Percentiles rank a stretch among this genome's conserved stretches.
phyloP scores from a whole-genome alignment of 2,113 vertebrate species.

The Climacteris rufus region DNA sequence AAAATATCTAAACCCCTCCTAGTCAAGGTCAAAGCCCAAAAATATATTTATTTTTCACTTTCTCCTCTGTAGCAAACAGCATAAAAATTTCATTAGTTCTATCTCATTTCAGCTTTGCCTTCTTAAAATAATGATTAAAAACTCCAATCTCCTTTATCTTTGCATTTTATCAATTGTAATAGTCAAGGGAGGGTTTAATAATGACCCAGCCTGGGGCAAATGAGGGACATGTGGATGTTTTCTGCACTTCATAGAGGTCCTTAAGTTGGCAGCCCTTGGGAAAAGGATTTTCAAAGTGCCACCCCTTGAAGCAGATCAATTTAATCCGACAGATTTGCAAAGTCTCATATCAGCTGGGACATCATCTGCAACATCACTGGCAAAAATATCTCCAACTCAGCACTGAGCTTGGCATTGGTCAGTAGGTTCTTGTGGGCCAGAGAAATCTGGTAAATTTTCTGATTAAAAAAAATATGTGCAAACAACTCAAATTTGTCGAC shows the following conservation, averaged over 20 bases:
- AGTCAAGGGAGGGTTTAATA: background rate
- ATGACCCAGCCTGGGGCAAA: background rate
- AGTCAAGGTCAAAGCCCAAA: background rate
- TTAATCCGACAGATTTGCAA: background rate
- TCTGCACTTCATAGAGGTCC: background rate
- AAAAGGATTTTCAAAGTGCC: background rate
- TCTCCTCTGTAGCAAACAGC: background rate
- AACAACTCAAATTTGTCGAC: background rate
- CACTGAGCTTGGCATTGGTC: background rate
- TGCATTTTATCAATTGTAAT: background rate
- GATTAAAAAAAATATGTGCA: background rate
- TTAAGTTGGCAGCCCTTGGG: background rate
- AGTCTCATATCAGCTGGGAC: background rate
- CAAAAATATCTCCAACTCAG: background rate
- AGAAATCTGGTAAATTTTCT: background rate
- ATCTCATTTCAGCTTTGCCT: background rate
- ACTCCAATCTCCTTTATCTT: background rate
- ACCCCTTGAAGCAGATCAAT: background rate
- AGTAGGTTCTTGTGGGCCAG: background rate
- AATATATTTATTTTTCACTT: background rate
- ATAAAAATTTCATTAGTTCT: background rate
- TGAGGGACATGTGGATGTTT: background rate
- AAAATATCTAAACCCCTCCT: background rate
- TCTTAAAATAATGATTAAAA: background rate
- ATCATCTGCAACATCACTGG: background rate